Conservation (phyloP, 2,797 vertebrate species). For the Chloroceryle amazona region DNA sequence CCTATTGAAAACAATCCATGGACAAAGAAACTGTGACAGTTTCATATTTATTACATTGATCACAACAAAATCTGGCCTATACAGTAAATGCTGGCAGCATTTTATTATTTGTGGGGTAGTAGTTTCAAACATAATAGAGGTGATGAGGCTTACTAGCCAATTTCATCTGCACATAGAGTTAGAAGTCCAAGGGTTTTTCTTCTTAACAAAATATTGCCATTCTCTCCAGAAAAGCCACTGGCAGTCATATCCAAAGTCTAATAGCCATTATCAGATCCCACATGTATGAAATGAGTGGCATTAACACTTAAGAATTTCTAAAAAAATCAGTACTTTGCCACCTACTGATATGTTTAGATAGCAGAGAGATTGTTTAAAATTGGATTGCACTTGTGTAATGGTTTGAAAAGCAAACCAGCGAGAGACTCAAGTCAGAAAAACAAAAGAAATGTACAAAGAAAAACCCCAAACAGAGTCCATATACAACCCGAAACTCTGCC, state of each 20-base stretch:
- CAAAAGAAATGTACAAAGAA: too few relatives aligned
- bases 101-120: not conserved
- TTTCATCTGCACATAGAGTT: not conserved
- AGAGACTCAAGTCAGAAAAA: too few relatives aligned
- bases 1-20: not conserved
- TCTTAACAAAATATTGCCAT: not conserved
- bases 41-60: not conserved
- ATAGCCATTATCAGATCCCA: not conserved
- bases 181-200: not conserved
- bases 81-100: not conserved
- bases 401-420: too few relatives aligned
- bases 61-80: not conserved
- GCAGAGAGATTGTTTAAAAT: not conserved
- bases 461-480: too few relatives aligned
- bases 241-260: not conserved
- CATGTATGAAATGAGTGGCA: not conserved
- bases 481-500: too few relatives aligned
- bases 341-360: not conserved
- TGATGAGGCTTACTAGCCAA: not conserved
- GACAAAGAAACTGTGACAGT: not conserved
- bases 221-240: not conserved
- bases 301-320: not conserved
- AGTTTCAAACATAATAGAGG: not conserved
- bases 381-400: not conserved
- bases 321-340: not conserved